Conservation (phyloP, 2,888 invertebrate species). For the Acronicta psi region DNA sequence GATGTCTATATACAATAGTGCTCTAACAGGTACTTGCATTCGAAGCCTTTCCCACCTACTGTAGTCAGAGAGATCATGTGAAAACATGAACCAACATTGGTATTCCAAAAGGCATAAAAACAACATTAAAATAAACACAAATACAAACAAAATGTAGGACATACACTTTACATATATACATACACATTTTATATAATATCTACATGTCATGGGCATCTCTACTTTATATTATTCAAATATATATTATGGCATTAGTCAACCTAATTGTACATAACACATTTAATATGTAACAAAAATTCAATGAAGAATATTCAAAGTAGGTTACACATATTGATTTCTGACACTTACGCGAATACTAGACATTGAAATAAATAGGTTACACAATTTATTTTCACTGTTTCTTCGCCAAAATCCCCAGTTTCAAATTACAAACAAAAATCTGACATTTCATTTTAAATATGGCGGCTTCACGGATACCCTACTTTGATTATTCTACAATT, state of each 20-base stretch:
- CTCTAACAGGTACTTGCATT: constrained; percentile 70
- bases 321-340: too few relatives aligned
- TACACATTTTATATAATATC: constrained; percentile 10
- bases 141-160: constrained; percentile 21
- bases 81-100: constrained; percentile 51
- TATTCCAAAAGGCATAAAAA: constrained; percentile 2
- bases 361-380: too few relatives aligned
- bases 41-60: constrained; percentile 59
- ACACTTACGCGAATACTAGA: too few relatives aligned
- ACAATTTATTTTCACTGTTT: not conserved
- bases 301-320: constrained; percentile 20
- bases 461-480: constrained; percentile 41
- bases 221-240: constrained; percentile 5
- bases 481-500: constrained; percentile 23
- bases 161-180: constrained; percentile 30
- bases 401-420: constrained; percentile 10
- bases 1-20: constrained; percentile 81
- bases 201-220: constrained; percentile 20
- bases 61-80: constrained; percentile 71
- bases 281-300: not conserved
- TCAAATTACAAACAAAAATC: constrained; percentile 1
- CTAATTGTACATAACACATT: constrained; percentile 9
- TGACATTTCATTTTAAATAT: constrained; percentile 21
- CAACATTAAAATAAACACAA: not conserved
- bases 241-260: constrained; percentile 33